Conservation (phyloP, 2,113 vertebrate genomes). For the Dipodomys merriami region DNA sequence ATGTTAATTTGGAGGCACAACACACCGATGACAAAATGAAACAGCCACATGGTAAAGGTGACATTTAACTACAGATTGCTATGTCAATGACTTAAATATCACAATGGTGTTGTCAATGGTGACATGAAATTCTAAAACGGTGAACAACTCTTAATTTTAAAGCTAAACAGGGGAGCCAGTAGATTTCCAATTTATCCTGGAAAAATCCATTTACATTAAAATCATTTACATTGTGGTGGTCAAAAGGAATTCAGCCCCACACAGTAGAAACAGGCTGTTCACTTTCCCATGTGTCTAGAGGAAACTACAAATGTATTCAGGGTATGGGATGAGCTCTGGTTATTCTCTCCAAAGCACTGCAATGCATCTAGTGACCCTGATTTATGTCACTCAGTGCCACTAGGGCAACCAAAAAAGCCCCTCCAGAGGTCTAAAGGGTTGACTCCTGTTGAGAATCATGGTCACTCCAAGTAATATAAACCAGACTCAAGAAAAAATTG, state of each 20-base stretch:
- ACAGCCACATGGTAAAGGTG: not conserved
- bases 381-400: not conserved
- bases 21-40: not conserved
- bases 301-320: not conserved
- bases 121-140: not conserved
- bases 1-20: not conserved
- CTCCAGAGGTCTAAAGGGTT: not conserved
- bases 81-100: not conserved
- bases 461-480: not conserved
- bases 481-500: not conserved
- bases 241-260: too few species aligned
- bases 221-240: not conserved
- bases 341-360: not conserved
- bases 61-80: not conserved
- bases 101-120: not conserved
- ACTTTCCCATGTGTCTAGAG: not conserved
- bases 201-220: not conserved
- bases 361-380: not conserved
- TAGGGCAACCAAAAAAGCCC: not conserved
- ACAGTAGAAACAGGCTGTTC: too few species aligned
- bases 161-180: not conserved
- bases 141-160: not conserved
- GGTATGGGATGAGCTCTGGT: not conserved
- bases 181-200: not conserved
- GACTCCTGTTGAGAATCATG: not conserved